Base-by-base conservation (phyloP, 2,797 vertebrate genomes). In the Lepilemur ruficaudatus region DNA sequence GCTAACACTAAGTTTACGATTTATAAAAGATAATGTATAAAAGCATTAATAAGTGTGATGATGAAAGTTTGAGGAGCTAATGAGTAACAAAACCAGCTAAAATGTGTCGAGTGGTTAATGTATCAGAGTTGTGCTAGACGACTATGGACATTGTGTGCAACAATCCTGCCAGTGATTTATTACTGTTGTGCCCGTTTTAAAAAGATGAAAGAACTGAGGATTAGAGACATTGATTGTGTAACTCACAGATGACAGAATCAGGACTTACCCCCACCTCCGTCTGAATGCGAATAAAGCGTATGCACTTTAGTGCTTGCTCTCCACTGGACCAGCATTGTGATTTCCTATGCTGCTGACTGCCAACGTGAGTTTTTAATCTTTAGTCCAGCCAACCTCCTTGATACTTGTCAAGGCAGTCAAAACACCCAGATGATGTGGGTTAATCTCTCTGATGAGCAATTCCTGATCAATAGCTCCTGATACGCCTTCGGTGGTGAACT, bases 311-410 rank as follows among this genome's bases (percentile, higher is more conserved):
- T 22, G 23, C 32, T 92, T 22, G 23, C 32, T 92, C 7, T 43
- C 69, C 80, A 9, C 22, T 38, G 10, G 38, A 70, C 32, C 23
- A 52, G 4, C 15, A 2, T 63, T 32, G 7, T 32, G 43, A 59
- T 38, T 87, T 80, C 93, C 43, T 89, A 7, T 78, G 61, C 48
- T 65, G 15, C 35, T 25, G 8, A 75, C 30, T 82, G 61, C 35
- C 96, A 91, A 73, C 4, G 3, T 81, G 81, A 92, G 59, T 95
- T 97, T 98, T 97, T 96, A 95, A 98, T 38, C 38, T 94, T 91
- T 7, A 78, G 70, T 93, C 94, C 90, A 81, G 85, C n/a, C 95
- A 65, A 98, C 92, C 84, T 97, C 46, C 83, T 52, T 76, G 93
- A 67, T 91, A 52, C 59, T 89, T 4, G 0, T 88, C 86, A 78